Evolutionary conservation across 2,113 vertebrate species (phyloP).

Genomic region (Puffinus mauretanicus): DNA sequence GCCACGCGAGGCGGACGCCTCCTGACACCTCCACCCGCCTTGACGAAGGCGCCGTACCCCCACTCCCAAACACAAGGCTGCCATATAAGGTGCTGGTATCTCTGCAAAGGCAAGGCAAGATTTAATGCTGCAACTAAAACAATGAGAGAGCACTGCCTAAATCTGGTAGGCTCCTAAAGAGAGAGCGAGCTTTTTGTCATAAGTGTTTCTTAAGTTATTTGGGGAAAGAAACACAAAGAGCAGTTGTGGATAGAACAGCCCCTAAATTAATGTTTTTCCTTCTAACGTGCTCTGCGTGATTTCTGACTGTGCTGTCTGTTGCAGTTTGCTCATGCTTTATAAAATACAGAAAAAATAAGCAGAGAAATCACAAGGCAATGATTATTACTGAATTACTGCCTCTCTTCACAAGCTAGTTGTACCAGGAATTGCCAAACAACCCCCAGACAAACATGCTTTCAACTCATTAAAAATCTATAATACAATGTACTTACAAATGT

Average conservation of each 20-base stretch:
- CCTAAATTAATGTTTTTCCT: conserved; percentile 15
- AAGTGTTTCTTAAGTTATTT: conserved; percentile 10
- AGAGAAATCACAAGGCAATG: conserved; percentile 18
- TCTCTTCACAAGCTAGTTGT: not conserved
- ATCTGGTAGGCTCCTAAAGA: not conserved
- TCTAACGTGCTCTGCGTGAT: not conserved
- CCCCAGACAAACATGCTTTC: not conserved
- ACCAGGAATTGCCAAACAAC: not conserved
- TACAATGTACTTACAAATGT: not conserved
- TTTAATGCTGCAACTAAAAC: conserved; percentile 13
- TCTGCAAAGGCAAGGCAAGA: conserved; percentile 37
- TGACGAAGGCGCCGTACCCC: not conserved
- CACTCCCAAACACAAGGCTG: not conserved
- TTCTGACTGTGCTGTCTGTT: not conserved
- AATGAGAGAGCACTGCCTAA: not conserved
- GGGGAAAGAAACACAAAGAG: not conserved
- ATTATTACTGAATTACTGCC: not conserved
- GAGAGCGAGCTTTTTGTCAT: not conserved
- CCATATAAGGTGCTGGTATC: conserved; percentile 46
- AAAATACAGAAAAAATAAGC: not conserved
- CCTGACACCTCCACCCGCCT: conserved; percentile 27
- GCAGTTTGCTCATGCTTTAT: conserved; percentile 8
- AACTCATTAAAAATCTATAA: not conserved
- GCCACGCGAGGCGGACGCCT: not conserved
- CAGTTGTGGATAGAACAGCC: not conserved